Evolutionary conservation across 2,888 invertebrate genomes (phyloP).

Genomic region (Caenorhabditis uteleia): DNA sequence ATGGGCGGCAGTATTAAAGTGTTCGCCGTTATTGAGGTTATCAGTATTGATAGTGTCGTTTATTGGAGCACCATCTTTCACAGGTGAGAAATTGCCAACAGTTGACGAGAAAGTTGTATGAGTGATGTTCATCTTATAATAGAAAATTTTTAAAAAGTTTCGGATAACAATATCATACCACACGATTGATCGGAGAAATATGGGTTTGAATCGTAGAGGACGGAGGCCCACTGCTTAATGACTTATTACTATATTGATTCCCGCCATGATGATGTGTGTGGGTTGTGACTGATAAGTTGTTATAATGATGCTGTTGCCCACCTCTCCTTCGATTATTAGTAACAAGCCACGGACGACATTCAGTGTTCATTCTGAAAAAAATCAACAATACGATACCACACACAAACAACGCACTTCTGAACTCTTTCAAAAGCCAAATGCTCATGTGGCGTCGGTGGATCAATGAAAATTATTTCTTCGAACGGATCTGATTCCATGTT

Average conservation of each 20-base stretch:
- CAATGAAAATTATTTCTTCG: slow-evolving; percentile 64
- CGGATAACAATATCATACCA: too few species aligned
- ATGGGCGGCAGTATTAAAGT: too few species aligned
- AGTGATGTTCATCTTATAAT: slow-evolving; percentile 20
- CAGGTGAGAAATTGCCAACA: not conserved
- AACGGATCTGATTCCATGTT: slow-evolving; percentile 53
- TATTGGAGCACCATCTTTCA: not conserved
- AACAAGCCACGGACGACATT: slow-evolving; percentile 29
- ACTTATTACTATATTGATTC: not conserved
- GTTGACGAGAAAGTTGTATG: slow-evolving; percentile 24
- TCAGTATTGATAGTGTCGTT: too few species aligned
- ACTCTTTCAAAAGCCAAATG: slow-evolving; percentile 28
- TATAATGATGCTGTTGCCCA: slow-evolving; percentile 11
- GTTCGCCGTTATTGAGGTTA: too few species aligned
- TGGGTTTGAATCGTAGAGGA: too few species aligned
- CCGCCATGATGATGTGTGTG: slow-evolving; percentile 1
- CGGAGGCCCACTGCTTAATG: too few species aligned
- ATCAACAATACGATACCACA: not conserved
- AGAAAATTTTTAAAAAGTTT: not conserved
- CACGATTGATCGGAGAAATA: too few species aligned
- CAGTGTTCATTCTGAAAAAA: slow-evolving; percentile 26
- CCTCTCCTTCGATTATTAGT: slow-evolving; percentile 9
- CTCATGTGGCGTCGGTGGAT: slow-evolving; percentile 52
- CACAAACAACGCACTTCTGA: not conserved
- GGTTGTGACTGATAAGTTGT: slow-evolving; percentile 7